Evolutionary conservation across 2,797 vertebrate genomes (phyloP).

Genomic region (Heterohyrax brucei): DNA sequence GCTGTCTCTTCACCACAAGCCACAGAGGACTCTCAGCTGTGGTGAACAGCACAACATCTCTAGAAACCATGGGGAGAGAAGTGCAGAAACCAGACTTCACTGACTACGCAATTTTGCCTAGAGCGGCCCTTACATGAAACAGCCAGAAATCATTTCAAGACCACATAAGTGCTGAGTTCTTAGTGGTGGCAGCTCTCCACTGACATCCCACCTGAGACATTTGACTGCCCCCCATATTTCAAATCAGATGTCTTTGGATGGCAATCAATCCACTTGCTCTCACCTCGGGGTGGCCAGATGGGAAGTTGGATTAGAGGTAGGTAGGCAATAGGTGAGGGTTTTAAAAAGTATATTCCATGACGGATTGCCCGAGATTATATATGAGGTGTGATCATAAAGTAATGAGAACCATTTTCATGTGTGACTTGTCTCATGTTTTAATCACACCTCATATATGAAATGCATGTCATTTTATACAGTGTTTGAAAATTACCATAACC

Average conservation of each 20-base stretch:
- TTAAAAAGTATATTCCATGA: slow-evolving; percentile 78
- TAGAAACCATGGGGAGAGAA: background rate
- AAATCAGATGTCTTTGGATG: slow-evolving; percentile 75
- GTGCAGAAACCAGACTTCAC: background rate
- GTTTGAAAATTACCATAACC: slow-evolving; percentile 76
- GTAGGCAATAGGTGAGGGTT: slow-evolving; percentile 63
- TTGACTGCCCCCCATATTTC: slow-evolving; percentile 46
- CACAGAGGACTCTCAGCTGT: background rate
- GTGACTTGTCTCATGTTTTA: slow-evolving; percentile 80
- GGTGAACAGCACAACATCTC: background rate
- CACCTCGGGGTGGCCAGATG: slow-evolving; percentile 80
- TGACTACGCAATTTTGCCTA: background rate
- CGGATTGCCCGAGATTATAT: slow-evolving; percentile 79
- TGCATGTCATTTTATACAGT: slow-evolving; percentile 76
- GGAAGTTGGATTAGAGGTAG: slow-evolving; percentile 81
- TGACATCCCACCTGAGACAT: slow-evolving; percentile 36
- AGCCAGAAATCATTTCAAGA: slow-evolving; percentile 75
- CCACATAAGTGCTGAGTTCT: slow-evolving; percentile 62
- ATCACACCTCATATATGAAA: slow-evolving; percentile 82
- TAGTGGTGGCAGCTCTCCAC: slow-evolving; percentile 26
- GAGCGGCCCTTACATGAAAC: slow-evolving; percentile 29
- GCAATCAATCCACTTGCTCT: slow-evolving; percentile 67
- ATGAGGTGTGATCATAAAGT: slow-evolving; percentile 80
- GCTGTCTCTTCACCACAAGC: background rate
- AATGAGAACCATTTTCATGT: slow-evolving; percentile 79